Evolutionary conservation across 2,888 invertebrate species (phyloP).

Genomic region (Toxonevra muliebris): DNA sequence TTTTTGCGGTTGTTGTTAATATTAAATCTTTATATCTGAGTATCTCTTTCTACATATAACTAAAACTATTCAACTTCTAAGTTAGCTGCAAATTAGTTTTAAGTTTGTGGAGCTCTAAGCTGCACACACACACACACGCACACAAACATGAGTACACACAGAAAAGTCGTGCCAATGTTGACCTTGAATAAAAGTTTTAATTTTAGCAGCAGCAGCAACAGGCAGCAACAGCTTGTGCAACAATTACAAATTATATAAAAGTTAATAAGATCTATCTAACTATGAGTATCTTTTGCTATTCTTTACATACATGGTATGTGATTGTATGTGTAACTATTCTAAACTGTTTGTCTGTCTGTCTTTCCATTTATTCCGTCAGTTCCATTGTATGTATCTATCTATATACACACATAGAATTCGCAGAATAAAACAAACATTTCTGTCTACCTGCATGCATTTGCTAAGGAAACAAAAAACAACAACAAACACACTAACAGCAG

Average conservation of each 20-base stretch:
- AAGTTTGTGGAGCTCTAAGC: not conserved
- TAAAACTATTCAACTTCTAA: too few species aligned
- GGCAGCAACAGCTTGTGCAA: constrained; percentile 54
- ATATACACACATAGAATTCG: too few species aligned
- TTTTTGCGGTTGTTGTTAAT: not conserved
- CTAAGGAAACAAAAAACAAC: constrained; percentile 5
- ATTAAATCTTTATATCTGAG: not conserved
- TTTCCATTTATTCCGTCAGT: too few species aligned
- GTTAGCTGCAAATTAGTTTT: not conserved
- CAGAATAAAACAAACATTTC: too few species aligned
- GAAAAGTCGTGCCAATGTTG: constrained; percentile 50
- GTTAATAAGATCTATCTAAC: constrained; percentile 13
- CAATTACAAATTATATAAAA: constrained; percentile 60
- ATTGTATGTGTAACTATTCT: too few species aligned
- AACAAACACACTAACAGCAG: constrained; percentile 35
- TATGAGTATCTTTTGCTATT: too few species aligned
- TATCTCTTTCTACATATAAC: not conserved
- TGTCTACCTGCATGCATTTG: constrained; percentile 26
- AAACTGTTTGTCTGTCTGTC: too few species aligned
- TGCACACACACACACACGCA: constrained; percentile 11
- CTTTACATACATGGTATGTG: not conserved
- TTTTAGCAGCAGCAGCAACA: constrained; percentile 38
- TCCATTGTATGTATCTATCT: too few species aligned
- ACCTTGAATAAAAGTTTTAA: constrained; percentile 57
- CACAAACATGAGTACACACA: constrained; percentile 17